Conservation (phyloP, 1,140 invertebrate species). For the Mactra quadrangularis region DNA sequence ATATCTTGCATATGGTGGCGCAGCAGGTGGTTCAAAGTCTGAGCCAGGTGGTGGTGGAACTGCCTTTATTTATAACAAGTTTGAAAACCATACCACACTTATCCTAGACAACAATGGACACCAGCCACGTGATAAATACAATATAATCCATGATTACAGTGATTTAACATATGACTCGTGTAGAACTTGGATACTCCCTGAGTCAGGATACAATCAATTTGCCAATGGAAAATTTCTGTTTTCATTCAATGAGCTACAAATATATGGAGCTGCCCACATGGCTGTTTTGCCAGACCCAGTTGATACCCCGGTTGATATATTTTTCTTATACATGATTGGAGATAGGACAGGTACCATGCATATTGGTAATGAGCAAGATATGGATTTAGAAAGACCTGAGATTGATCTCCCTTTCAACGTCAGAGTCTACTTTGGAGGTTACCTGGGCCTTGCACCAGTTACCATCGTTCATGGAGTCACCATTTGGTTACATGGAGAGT, state of each 20-base stretch:
- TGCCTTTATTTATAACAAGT: slow-evolving; percentile 76
- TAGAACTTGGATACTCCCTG: slow-evolving; percentile 76
- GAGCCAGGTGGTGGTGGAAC: slow-evolving; percentile 76
- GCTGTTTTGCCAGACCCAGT: slow-evolving; percentile 73
- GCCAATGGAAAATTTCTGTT: slow-evolving; percentile 69
- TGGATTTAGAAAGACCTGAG: slow-evolving; percentile 72
- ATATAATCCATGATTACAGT: slow-evolving; percentile 70
- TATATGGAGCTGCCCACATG: slow-evolving; percentile 74
- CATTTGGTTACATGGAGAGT: slow-evolving; percentile 74
- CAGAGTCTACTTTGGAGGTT: slow-evolving; percentile 70
- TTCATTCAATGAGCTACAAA: slow-evolving; percentile 76
- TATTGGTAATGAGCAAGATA: slow-evolving; percentile 70
- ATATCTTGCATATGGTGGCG: slow-evolving; percentile 71
- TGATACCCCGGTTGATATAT: slow-evolving; percentile 64
- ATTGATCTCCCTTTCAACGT: slow-evolving; percentile 77
- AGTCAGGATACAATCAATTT: slow-evolving; percentile 73
- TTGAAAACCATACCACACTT: slow-evolving; percentile 73
- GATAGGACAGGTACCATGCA: slow-evolving; percentile 76
- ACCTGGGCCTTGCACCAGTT: slow-evolving; percentile 70
- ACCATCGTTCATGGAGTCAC: slow-evolving; percentile 74
- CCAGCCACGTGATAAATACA: slow-evolving; percentile 63
- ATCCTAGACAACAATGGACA: slow-evolving; percentile 75
- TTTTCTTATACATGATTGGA: slow-evolving; percentile 76
- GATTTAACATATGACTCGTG: slow-evolving; percentile 72
- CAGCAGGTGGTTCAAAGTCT: slow-evolving; percentile 61